phyloP scores from a whole-genome alignment of 2,888 invertebrate species.

The Hartigia nigra region DNA sequence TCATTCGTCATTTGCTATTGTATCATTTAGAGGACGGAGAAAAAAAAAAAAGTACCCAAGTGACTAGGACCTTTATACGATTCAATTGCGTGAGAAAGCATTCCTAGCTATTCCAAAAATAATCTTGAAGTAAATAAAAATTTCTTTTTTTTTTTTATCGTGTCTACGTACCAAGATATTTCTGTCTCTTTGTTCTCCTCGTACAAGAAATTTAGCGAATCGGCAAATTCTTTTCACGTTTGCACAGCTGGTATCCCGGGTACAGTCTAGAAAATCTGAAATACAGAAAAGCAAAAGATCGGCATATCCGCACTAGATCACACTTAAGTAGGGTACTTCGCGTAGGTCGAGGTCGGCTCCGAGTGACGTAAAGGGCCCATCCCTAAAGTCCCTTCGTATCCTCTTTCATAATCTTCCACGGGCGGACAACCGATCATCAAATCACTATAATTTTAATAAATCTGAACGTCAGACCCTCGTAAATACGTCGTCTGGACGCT shows the following conservation, averaged over 20 bases:
- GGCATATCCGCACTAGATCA: slow-evolving; percentile 17
- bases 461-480: slow-evolving; percentile 17
- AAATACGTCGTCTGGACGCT: slow-evolving; percentile 10
- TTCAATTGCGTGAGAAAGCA: not conserved
- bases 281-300: not conserved
- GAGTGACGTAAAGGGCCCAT: slow-evolving; percentile 11
- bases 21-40: not conserved
- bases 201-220: not conserved
- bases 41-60: not conserved
- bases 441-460: slow-evolving; percentile 26
- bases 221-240: not conserved
- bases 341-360: slow-evolving; percentile 17
- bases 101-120: not conserved
- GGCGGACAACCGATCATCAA: slow-evolving; percentile 25
- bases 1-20: not conserved
- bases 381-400: slow-evolving; percentile 13
- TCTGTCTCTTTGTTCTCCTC: not conserved
- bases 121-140: not conserved
- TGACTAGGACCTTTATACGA: not conserved
- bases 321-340: slow-evolving; percentile 20
- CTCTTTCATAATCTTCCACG: slow-evolving; percentile 19
- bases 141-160: not conserved
- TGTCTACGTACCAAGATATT: not conserved
- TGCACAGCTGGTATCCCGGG: not conserved
- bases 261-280: not conserved